Percentiles rank a stretch among this genome's conserved stretches.
Evolutionary conservation across 2,113 vertebrate species (phyloP).

Genomic region (Triplophysa dalaica): DNA sequence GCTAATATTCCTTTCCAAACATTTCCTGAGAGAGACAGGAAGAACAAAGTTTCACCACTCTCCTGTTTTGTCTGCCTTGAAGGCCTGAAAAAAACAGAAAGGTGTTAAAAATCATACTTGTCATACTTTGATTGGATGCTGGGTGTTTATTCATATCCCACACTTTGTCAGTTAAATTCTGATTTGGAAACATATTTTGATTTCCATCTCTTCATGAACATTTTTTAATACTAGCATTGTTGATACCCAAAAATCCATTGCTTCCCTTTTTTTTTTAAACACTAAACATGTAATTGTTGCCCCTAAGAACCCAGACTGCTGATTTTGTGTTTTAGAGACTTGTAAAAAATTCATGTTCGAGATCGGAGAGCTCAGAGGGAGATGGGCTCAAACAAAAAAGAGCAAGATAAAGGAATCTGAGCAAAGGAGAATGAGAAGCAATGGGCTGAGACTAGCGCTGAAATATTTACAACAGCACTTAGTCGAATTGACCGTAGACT

Average conservation of each 20-base stretch:
- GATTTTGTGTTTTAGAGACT: not conserved
- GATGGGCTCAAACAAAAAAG: not conserved
- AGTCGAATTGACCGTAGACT: conserved; percentile 15
- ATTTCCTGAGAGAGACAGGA: not conserved
- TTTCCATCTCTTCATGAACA: too few species aligned
- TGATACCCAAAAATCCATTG: too few species aligned
- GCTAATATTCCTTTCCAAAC: not conserved
- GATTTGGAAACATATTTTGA: too few species aligned
- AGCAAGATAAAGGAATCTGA: not conserved
- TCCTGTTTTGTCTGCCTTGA: not conserved
- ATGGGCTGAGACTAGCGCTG: not conserved
- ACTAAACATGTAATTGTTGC: not conserved
- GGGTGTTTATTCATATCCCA: not conserved
- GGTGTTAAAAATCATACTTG: not conserved
- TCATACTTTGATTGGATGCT: not conserved
- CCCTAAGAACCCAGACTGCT: not conserved
- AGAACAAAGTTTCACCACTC: not conserved
- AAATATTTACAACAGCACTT: conserved; percentile 37
- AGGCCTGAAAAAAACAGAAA: too few species aligned
- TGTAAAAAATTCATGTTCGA: not conserved
- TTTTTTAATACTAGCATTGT: too few species aligned
- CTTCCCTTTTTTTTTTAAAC: too few species aligned
- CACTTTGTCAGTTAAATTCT: not conserved
- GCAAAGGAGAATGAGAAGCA: not conserved
- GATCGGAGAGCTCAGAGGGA: not conserved